These are phyloP conservation scores for Cryptocephalus moraei DNA, from an alignment of 2,888 invertebrate genomes.

Conservation along the genomic window DNA sequence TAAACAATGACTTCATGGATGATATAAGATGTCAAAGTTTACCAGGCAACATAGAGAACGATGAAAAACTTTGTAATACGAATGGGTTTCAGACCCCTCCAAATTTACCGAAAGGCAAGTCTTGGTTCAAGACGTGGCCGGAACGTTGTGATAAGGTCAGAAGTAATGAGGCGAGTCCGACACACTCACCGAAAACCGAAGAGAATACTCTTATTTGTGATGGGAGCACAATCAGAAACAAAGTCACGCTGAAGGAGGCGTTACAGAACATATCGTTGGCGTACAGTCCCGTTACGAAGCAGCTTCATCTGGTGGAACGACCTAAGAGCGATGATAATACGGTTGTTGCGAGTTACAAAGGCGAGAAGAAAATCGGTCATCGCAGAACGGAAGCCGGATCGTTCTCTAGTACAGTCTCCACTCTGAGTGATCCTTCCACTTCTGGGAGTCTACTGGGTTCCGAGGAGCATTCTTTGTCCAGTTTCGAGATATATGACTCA, in stretches of 20 bases:
- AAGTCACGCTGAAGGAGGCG: constrained; percentile 56
- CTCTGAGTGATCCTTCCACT: constrained; percentile 59
- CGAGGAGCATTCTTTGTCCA: constrained; percentile 29
- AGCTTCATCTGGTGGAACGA: constrained; percentile 51
- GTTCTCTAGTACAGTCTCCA: constrained; percentile 60
- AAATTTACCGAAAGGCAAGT: constrained; percentile 6
- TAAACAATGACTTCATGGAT: too few species aligned
- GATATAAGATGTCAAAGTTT: background rate
- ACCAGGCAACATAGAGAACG: background rate
- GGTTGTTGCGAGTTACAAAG: background rate
- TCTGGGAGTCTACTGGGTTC: constrained; percentile 43
- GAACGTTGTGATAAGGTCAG: constrained; percentile 37
- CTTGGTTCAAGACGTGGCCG: constrained; percentile 44
- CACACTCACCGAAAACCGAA: constrained; percentile 11
- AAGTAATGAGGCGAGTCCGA: constrained; percentile 23
- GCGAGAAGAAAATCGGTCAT: constrained; percentile 32
- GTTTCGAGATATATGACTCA: constrained; percentile 27
- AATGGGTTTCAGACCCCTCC: background rate
- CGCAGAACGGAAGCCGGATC: constrained; percentile 50
- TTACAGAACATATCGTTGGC: constrained; percentile 64
- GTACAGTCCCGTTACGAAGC: constrained; percentile 65
- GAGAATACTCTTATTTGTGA: constrained; percentile 21
- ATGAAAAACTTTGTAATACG: background rate
- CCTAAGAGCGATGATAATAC: constrained; percentile 18
- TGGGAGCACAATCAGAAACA: constrained; percentile 32